Conservation (phyloP, 1,140 invertebrate species). For the Procambarus clarkii region DNA sequence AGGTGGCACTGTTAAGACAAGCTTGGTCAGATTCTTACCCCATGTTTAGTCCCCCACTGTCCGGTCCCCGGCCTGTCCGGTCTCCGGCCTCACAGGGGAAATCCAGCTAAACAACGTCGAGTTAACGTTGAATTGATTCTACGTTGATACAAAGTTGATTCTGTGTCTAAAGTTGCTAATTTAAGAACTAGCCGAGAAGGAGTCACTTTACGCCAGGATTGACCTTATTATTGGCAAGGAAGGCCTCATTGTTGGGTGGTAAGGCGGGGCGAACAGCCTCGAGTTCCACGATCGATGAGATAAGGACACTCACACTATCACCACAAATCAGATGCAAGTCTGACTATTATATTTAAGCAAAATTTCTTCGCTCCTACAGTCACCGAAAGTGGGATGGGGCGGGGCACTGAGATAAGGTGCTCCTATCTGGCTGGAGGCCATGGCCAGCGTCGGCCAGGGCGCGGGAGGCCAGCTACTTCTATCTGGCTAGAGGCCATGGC, state of each 20-base stretch:
- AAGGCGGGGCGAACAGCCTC: background rate
- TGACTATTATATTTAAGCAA: background rate
- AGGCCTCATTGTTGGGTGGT: background rate
- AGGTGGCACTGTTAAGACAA: background rate
- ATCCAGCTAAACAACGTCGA: too few species aligned
- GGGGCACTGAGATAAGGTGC: background rate
- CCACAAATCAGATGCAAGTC: background rate
- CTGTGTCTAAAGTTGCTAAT: background rate
- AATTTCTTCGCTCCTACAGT: background rate
- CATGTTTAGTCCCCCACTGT: background rate
- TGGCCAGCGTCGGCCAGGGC: too few species aligned
- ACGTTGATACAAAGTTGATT: too few species aligned
- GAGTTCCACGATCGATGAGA: background rate
- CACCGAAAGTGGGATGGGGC: background rate
- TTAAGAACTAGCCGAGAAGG: background rate
- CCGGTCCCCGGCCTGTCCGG: too few species aligned
- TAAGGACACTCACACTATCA: background rate
- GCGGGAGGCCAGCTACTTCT: constrained; percentile 12
- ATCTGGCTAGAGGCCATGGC: constrained; percentile 53
- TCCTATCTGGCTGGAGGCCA: constrained; percentile 17
- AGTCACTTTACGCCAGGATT: background rate
- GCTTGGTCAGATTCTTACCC: background rate
- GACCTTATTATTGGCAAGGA: background rate
- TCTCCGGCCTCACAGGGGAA: too few species aligned
- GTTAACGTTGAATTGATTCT: too few species aligned